phyloP scores from a whole-genome alignment of 2,888 invertebrate genomes.

The Labia minor region DNA sequence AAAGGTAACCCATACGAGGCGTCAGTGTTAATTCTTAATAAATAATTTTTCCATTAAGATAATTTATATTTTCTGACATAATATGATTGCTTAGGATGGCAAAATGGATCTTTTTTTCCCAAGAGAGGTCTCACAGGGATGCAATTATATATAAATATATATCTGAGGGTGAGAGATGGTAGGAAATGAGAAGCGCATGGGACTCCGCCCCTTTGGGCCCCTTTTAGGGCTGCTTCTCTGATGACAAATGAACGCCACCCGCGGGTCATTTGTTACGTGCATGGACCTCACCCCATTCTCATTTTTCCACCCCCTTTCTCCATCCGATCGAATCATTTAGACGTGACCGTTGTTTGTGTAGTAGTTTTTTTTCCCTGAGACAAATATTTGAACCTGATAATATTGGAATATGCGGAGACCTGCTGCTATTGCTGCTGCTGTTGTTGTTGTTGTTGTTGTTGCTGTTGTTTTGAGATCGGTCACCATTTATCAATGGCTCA shows the following conservation, averaged over 20 bases:
- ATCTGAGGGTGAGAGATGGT: background rate
- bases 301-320: background rate
- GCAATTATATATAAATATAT: constrained; percentile 13
- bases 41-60: background rate
- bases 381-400: constrained; percentile 13
- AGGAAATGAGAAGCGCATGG: constrained; percentile 1
- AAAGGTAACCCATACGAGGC: background rate
- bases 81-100: background rate
- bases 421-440: background rate
- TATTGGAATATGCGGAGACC: background rate
- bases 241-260: constrained; percentile 13
- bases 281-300: background rate
- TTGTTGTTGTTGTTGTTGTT: too few relatives aligned
- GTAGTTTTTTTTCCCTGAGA: background rate
- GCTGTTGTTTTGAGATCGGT: too few relatives aligned
- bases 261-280: constrained; percentile 3
- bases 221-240: background rate
- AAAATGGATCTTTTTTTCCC: background rate
- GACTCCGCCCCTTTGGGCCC: background rate
- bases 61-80: constrained; percentile 13
- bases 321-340: background rate
- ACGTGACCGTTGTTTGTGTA: constrained; percentile 1
- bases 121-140: background rate
- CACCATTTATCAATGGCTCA: constrained; percentile 1
- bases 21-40: constrained; percentile 3